These are phyloP conservation scores for Semnornis frantzii DNA, from an alignment of 2,113 vertebrate species.

Conservation along the genomic window DNA sequence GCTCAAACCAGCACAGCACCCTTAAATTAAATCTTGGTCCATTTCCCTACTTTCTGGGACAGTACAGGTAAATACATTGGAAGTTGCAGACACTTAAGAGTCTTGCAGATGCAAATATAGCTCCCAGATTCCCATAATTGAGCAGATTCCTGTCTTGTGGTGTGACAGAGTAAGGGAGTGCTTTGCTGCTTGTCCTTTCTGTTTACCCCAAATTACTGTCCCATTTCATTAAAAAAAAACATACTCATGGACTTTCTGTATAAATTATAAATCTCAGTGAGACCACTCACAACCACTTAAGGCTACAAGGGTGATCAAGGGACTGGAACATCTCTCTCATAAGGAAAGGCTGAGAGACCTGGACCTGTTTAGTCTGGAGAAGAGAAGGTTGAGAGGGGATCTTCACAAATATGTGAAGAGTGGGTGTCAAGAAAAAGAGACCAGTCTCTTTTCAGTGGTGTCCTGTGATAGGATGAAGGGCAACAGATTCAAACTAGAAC, in stretches of 20 bases:
- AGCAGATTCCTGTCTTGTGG: accelerated
- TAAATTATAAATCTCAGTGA: not conserved
- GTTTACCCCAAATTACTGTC: not conserved
- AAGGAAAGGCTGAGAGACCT: no score
- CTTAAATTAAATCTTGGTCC: not conserved
- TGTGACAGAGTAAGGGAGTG: accelerated
- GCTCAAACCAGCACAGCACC: no score
- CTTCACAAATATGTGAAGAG: no score
- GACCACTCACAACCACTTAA: no score
- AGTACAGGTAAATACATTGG: not conserved
- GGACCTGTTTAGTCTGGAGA: no score
- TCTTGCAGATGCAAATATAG: not conserved
- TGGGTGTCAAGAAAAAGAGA: no score
- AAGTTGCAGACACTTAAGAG: not conserved
- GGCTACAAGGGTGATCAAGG: no score
- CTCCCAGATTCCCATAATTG: not conserved
- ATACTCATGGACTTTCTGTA: not conserved
- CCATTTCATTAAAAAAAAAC: not conserved
- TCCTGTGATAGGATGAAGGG: no score
- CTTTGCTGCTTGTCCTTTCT: not conserved
- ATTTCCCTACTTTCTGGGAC: not conserved
- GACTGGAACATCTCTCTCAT: no score
- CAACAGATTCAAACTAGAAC: no score
- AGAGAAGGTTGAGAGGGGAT: no score
- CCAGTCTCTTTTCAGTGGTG: no score